phyloP scores from a whole-genome alignment of 1,140 invertebrate genomes.

The Samia ricini region DNA sequence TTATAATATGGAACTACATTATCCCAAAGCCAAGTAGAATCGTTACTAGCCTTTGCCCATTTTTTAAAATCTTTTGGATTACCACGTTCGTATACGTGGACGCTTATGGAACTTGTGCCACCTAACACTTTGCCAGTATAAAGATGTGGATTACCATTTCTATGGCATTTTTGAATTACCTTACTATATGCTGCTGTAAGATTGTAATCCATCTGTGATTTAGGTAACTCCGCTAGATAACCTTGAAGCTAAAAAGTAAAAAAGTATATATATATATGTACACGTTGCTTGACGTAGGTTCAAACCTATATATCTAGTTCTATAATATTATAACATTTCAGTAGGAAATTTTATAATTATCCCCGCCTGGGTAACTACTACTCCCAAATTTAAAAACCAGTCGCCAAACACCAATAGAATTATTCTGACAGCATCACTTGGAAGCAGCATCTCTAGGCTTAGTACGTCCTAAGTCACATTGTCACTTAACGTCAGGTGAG shows the following conservation, averaged over 20 bases:
- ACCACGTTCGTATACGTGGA: constrained; percentile 86
- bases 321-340: no score
- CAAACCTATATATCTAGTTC: no score
- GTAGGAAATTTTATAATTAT: no score
- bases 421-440: no score
- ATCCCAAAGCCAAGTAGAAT: constrained; percentile 80
- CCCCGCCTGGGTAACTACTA: no score
- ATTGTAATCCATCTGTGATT: constrained; percentile 23
- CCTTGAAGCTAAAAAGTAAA: not conserved
- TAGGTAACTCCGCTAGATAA: not conserved
- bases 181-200: constrained; percentile 18
- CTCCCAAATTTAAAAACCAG: no score
- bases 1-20: constrained; percentile 48
- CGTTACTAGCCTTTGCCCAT: constrained; percentile 80
- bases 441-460: no score
- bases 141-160: constrained; percentile 5
- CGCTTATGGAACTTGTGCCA: constrained; percentile 84
- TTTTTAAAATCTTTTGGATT: constrained; percentile 83
- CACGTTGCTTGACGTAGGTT: no score
- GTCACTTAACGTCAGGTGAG: no score
- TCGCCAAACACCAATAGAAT: no score
- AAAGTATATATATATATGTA: no score
- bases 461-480: no score
- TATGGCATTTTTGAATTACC: constrained; percentile 10
- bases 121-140: constrained; percentile 77